Percentiles rank a stretch among this genome's conserved stretches.
Conservation (phyloP, 1,140 invertebrate species). For the Lineus longissimus region DNA sequence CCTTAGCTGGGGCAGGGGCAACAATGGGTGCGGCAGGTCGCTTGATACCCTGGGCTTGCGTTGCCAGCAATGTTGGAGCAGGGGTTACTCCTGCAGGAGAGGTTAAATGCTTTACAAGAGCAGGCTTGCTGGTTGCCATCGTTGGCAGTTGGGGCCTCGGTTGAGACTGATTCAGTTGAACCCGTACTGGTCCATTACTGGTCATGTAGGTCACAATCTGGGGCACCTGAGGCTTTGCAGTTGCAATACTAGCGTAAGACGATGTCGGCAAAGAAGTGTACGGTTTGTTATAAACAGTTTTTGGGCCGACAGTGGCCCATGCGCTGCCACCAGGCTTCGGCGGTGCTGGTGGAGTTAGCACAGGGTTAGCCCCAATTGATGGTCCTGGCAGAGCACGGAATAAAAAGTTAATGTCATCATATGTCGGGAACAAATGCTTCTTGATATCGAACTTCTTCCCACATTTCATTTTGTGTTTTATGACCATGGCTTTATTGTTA, state of each 20-base stretch:
- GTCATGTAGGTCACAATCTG: conserved; percentile 1
- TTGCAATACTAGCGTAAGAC: too few species aligned
- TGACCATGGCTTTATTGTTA: conserved; percentile 88
- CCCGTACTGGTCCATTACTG: neutral
- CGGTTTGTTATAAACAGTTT: too few species aligned
- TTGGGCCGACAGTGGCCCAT: too few species aligned
- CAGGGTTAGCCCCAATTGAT: conserved; percentile 22
- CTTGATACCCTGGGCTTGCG: neutral
- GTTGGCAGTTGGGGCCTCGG: too few species aligned
- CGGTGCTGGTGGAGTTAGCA: too few species aligned
- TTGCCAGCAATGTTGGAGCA: neutral
- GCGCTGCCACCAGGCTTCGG: too few species aligned
- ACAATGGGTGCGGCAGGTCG: neutral
- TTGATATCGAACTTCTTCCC: conserved; percentile 85
- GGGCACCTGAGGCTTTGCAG: too few species aligned
- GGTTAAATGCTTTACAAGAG: neutral
- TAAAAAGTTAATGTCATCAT: conserved; percentile 33
- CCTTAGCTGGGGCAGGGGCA: conserved; percentile 11
- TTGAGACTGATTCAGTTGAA: too few species aligned
- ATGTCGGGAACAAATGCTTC: conserved; percentile 70
- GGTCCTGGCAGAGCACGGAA: conserved; percentile 37
- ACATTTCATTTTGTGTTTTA: conserved; percentile 82
- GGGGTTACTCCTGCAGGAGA: neutral
- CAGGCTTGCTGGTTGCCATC: too few species aligned
- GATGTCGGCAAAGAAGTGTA: too few species aligned